Base-by-base conservation (phyloP, 2,888 invertebrate species). In the Drosophila flavopinicola region DNA sequence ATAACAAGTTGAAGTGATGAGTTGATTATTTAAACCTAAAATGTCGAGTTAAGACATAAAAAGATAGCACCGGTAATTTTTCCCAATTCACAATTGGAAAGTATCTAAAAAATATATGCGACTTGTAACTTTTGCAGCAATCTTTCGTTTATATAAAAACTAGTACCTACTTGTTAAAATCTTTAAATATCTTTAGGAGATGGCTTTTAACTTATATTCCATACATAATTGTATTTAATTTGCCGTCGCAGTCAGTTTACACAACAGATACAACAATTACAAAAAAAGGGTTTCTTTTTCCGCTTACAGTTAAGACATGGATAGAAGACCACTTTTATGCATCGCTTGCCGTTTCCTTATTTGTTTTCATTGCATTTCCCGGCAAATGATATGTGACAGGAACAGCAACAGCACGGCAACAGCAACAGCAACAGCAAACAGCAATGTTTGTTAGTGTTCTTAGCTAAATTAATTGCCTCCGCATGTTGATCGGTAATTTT, bases 401-500 rank as follows among this genome's bases (percentile, higher is more conserved):
- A 49, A 41, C 37, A 47, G 37, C 38, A 11, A 6, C 11, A 32
- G n/a, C 20, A 30, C 48, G 35, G 23, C n/a, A 49, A 41, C 37
- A 47, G 37, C 38, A 11, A 6, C 11, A 32, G n/a, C 20, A 39
- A 10, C 9, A 29, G 42, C 25, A 13, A n/a, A 27, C 32, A 47
- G 42, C 25, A 13, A 47, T 35, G 37, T 35, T 30, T 44, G 29
- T 20, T 37, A 48, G 25, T 24, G 33, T 38, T 56, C 47, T 66
- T 52, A 47, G 61, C 29, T 39, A 52, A 68, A 61, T 56, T 44
- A 38, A 60, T 54, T 54, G 38, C 27, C 38, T 29, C 20, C 35
- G 35, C 64, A 64, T 54, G 25, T 51, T 35, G 73, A 72, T 75
- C 63, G 51, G 41, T 24, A 33, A 20, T 61, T 56, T 48, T 38